Evolutionary conservation across 2,113 vertebrate genomes (phyloP).

Genomic region (Brevimyrus niger): DNA sequence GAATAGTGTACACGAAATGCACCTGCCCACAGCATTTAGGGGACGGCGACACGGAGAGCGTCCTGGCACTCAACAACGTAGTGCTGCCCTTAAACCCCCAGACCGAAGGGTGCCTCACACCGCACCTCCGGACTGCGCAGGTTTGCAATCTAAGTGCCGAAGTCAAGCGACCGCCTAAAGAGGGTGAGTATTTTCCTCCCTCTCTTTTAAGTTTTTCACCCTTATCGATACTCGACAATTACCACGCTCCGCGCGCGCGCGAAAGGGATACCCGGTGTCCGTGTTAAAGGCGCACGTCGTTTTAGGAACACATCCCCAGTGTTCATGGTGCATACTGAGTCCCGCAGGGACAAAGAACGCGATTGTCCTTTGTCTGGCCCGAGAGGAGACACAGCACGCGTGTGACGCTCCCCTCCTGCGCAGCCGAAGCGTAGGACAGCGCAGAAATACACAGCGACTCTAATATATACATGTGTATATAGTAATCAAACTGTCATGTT

Average conservation of each 20-base stretch:
- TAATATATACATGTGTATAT: background rate
- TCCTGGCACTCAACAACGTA: conserved; percentile 92
- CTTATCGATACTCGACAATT: background rate
- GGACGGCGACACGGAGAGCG: conserved; percentile 80
- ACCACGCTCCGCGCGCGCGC: background rate
- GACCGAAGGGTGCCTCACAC: conserved; percentile 94
- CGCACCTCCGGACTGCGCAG: conserved; percentile 90
- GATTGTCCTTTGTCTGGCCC: conserved; percentile 45
- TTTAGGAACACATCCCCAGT: conserved; percentile 32
- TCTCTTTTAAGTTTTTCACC: background rate
- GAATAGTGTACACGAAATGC: conserved; percentile 97
- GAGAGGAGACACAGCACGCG: conserved; percentile 47
- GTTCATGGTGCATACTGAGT: conserved; percentile 38
- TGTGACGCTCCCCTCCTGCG: conserved; percentile 2
- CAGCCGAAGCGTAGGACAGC: background rate
- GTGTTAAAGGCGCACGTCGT: conserved; percentile 50
- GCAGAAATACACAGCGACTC: background rate
- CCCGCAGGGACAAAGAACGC: conserved; percentile 59
- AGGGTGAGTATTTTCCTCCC: conserved; percentile 77
- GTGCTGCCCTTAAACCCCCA: conserved; percentile 96
- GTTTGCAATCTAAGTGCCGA: conserved; percentile 94
- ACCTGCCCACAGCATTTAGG: conserved; percentile 97
- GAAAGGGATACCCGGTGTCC: conserved; percentile 24
- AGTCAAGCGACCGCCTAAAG: conserved; percentile 90
- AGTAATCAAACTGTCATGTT: background rate